phyloP scores from a whole-genome alignment of 2,113 vertebrate genomes.

The Pandion haliaetus region DNA sequence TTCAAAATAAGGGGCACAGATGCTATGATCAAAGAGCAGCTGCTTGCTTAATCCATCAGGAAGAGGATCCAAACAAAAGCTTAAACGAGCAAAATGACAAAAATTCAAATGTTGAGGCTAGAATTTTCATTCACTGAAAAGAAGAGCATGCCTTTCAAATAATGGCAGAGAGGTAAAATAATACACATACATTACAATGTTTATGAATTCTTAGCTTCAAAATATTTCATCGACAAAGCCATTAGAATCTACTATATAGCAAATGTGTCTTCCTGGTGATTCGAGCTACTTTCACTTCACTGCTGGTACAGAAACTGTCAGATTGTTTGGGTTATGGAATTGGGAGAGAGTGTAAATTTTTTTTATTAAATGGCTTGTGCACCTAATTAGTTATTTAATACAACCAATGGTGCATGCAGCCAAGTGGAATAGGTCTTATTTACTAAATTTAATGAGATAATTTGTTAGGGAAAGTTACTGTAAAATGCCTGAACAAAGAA shows the following conservation, averaged over 20 bases:
- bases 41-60: slow-evolving; percentile 12
- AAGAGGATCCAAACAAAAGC: slow-evolving; percentile 30
- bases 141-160: background rate
- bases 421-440: slow-evolving; percentile 42
- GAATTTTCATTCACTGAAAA: background rate
- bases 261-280: background rate
- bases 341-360: background rate
- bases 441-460: slow-evolving; percentile 2
- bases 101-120: background rate
- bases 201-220: background rate
- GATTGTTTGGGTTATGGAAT: background rate
- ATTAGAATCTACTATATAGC: background rate
- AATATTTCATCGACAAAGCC: background rate
- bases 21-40: slow-evolving; percentile 17
- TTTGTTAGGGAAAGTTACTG: slow-evolving; percentile 16
- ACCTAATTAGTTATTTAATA: slow-evolving; percentile 19
- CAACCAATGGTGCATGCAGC: background rate
- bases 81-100: background rate
- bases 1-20: background rate
- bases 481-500: background rate
- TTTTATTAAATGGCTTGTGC: background rate
- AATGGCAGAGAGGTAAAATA: background rate
- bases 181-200: background rate
- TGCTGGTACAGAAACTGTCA: background rate
- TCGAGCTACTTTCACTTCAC: background rate